Evolutionary conservation across 2,113 vertebrate species (phyloP).

Genomic region (Pagrus major): DNA sequence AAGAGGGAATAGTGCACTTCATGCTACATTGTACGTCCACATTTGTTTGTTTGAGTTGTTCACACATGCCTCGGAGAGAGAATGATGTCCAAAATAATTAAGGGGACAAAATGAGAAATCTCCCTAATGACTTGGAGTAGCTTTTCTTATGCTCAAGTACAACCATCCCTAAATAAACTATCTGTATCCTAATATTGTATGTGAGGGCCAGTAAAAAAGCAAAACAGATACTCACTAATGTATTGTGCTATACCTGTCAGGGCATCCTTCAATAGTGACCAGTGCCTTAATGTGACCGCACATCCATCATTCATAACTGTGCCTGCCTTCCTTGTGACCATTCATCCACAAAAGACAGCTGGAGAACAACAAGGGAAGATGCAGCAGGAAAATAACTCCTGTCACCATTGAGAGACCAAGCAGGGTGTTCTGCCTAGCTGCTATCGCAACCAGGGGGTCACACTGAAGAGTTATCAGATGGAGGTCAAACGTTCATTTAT

Average conservation of each 20-base stretch:
- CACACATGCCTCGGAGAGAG: not conserved
- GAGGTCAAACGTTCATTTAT: conserved; percentile 70
- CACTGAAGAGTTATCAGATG: conserved; percentile 53
- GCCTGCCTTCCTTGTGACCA: conserved; percentile 7
- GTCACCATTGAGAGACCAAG: conserved; percentile 33
- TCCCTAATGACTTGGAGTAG: not conserved
- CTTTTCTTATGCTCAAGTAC: not conserved
- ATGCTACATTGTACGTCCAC: not conserved
- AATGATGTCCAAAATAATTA: not conserved
- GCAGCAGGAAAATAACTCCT: conserved; percentile 35
- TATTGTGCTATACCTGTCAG: not conserved
- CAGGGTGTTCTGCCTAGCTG: conserved; percentile 58
- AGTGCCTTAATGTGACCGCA: conserved; percentile 18
- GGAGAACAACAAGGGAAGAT: conserved; percentile 43
- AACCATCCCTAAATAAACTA: not conserved
- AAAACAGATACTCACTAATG: not conserved
- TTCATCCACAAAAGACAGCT: conserved; percentile 46
- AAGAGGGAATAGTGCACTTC: not conserved
- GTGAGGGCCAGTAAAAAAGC: not conserved
- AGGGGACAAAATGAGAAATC: not conserved
- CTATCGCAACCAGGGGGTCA: conserved; percentile 70
- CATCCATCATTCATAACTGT: conserved; percentile 40
- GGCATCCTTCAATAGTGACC: conserved; percentile 7
- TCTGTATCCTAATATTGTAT: not conserved
- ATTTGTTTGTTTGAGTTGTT: not conserved